Base-by-base conservation (phyloP, 2,888 invertebrate species). In the Tromatobia lineatoria region DNA sequence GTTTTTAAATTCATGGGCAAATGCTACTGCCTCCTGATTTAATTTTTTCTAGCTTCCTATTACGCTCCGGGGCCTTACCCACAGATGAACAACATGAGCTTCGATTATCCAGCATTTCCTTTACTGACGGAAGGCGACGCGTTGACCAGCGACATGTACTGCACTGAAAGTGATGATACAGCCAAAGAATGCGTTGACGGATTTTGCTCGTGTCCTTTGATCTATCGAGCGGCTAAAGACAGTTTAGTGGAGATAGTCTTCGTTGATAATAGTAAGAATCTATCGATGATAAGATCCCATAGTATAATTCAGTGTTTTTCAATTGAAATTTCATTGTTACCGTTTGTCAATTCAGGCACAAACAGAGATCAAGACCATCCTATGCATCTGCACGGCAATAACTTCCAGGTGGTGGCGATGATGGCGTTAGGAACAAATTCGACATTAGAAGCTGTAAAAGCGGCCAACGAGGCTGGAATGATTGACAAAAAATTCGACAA, bases 71-170 rank as follows among this genome's bases (percentile, higher is more conserved):
- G 91, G n/a, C 88, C 89, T 15, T 92, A 80, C 87, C 93, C 94
- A 38, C 94, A 94, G 91, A 94, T 92, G 6, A 94, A 94, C 88
- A 89, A 94, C 80, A 92, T 94, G 38, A 91, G 93, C 6, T 93
- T 93, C 80, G 86, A 89, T 57, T 87, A 87, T 81, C 94, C 95
- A 8, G 74, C 92, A 3, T 88, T 92, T 1, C 94, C 94, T 7
- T 90, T 94, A 10, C 85, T 94, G 11, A 91, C 94, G 0, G 94
- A 94, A 83, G 85, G 85, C n/a, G 85, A 90, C 0, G 91, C 92
- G 50, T 82, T 94, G 13, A 87, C 86, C n/a, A 83, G 86, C 34
- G 88, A 87, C 15, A 85, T 89, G 82, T 90, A 91, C 78, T 93
- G 93, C 83, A 90, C 89, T 25, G 89, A 86, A 54, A 79, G 64